Base-by-base conservation (phyloP, 2,113 vertebrate species). In the Muscicapa adusta region DNA sequence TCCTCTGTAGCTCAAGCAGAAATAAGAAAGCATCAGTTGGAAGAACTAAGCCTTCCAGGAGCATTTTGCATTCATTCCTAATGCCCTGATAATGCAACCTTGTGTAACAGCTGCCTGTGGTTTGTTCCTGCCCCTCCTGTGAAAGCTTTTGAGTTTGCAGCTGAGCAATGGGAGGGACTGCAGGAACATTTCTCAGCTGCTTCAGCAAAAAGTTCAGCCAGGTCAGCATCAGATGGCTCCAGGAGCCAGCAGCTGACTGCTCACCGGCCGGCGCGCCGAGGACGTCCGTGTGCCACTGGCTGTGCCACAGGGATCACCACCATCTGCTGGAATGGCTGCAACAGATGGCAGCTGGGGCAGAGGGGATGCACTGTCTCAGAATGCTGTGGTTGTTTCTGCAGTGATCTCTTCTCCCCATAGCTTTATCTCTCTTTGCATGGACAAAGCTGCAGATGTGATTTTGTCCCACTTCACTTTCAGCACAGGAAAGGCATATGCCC, bases 131-230 rank as follows among this genome's bases (percentile, higher is more conserved):
- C 60, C 56, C 56, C 47, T 58, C 61, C 20, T 73, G 60, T 53
- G 77, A 38, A 17, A 51, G 61, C 45, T 92, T 77, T 38, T 19
- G 90, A 88, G 81, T 53, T n/a, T 3, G 1, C 24, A 83, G 79
- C 75, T 51, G 75, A 90, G 85, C 82, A 18, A 62, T 8, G 56
- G 67, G 56, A 54, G 65, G 54, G 29, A 33, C 45, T 25, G 17
- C 53, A 57, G 61, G 78, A 91, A 73, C 47, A 56, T 47, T 90
- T 88, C 93, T 93, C 79, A 83, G 72, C 94, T 95, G 91, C 75
- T 88, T 93, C 94, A 93, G 85, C 79, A 90, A 56, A 67, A 92
- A 62, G 67, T 79, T 92, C 72, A 90, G 82, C 82, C 90, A 79
- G 94, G 88, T 95, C 93, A 95, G 85, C 17, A 0, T 76, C 47